Evolutionary conservation across 2,797 vertebrate species (phyloP).

Genomic region (Anguilla megastoma): DNA sequence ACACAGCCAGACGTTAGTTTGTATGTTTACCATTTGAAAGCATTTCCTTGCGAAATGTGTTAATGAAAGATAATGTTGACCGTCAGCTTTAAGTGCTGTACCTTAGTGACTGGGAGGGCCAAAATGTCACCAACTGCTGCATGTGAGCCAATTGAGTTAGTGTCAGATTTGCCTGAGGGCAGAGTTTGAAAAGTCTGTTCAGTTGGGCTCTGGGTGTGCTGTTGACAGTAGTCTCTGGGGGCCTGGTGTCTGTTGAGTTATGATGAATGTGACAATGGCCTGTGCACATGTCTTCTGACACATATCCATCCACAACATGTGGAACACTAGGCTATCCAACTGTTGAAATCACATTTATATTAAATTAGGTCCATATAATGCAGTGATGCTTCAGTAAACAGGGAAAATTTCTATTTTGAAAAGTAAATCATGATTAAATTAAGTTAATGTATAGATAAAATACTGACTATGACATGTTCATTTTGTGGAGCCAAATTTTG

Average conservation of each 20-base stretch:
- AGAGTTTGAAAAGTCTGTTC: slow-evolving; percentile 1
- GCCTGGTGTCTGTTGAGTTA: background rate
- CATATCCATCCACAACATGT: too few species aligned
- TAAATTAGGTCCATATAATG: background rate
- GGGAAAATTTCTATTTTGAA: background rate
- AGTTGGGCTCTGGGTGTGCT: slow-evolving; percentile 16
- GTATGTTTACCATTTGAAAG: background rate
- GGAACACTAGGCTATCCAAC: background rate
- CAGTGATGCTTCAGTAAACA: background rate
- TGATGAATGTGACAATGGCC: background rate
- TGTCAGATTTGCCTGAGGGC: background rate
- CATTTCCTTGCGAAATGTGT: background rate
- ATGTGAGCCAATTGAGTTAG: background rate
- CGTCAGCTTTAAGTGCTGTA: background rate
- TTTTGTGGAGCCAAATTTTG: background rate
- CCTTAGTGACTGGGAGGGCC: background rate
- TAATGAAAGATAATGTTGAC: background rate
- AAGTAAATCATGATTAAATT: slow-evolving; percentile 1
- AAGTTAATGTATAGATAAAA: background rate
- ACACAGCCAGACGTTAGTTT: background rate
- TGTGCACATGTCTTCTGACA: background rate
- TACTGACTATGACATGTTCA: background rate
- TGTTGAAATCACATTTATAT: background rate
- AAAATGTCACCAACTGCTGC: background rate
- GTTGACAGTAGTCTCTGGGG: background rate